Conservation (phyloP, 2,113 vertebrate species). For the Enhydra lutris region DNA sequence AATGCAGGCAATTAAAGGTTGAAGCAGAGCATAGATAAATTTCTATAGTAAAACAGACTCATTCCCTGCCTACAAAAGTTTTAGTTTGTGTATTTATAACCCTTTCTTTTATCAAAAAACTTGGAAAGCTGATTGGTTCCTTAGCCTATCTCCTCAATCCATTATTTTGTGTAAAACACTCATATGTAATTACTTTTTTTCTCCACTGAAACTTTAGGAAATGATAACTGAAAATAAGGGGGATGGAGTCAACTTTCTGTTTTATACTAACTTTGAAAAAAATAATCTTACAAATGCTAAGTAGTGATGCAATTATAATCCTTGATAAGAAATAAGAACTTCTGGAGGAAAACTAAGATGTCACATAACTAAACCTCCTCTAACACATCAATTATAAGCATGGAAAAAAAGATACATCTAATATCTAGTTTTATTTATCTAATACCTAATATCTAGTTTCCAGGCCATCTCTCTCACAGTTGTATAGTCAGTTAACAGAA, state of each 20-base stretch:
- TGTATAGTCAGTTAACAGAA: background rate
- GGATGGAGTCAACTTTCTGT: background rate
- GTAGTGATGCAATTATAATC: background rate
- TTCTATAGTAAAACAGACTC: background rate
- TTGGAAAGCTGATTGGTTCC: background rate
- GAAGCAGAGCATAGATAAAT: background rate
- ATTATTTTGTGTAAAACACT: background rate
- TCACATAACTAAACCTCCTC: background rate
- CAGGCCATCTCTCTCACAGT: background rate
- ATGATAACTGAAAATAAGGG: background rate
- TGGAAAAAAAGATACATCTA: background rate
- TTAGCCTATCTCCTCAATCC: background rate
- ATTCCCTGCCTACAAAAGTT: background rate
- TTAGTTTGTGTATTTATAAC: background rate
- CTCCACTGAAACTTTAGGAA: background rate
- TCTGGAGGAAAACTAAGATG: background rate
- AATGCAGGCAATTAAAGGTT: background rate
- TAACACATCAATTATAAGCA: background rate
- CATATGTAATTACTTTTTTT: background rate
- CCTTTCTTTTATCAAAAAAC: background rate
- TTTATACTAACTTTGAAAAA: background rate
- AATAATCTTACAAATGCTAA: background rate
- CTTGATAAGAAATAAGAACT: background rate
- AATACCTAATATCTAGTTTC: background rate
- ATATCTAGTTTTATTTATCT: background rate